Evolutionary conservation across 2,113 vertebrate genomes (phyloP).

Genomic region (Ailuropoda melanoleuca): DNA sequence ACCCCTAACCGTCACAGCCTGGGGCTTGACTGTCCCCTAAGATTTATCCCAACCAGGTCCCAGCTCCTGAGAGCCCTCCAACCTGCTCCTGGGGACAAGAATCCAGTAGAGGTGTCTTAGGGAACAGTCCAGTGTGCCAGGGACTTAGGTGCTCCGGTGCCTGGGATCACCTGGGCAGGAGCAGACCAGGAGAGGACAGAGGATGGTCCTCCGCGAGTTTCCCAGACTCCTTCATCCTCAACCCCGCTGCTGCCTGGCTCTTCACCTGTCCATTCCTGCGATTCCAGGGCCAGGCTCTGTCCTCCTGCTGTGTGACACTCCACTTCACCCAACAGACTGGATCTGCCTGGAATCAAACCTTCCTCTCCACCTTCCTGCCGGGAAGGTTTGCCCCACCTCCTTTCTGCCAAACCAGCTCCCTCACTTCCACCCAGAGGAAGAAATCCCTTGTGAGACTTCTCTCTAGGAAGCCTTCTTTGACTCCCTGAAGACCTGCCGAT

Average conservation of each 20-base stretch:
- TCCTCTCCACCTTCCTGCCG: neutral
- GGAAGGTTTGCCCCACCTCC: neutral
- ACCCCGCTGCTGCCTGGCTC: rapidly evolving
- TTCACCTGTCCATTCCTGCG: neutral
- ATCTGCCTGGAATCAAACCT: neutral
- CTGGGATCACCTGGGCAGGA: neutral
- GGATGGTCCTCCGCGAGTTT: rapidly evolving
- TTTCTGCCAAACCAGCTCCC: neutral
- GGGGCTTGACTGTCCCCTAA: neutral
- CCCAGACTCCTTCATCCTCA: neutral
- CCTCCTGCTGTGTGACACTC: neutral
- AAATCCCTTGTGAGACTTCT: neutral
- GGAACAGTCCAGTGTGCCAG: rapidly evolving
- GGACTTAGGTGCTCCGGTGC: neutral
- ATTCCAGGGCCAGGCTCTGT: neutral
- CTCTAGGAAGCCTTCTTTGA: neutral
- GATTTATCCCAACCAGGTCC: neutral
- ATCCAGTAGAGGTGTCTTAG: rapidly evolving
- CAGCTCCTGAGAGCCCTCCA: neutral
- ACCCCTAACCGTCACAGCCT: neutral
- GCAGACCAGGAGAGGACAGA: neutral
- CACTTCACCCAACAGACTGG: neutral
- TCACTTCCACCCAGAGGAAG: neutral
- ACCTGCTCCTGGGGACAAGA: neutral
- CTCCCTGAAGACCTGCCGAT: no score